Conservation (phyloP, 2,888 invertebrate genomes). For the Dynastes maya region DNA sequence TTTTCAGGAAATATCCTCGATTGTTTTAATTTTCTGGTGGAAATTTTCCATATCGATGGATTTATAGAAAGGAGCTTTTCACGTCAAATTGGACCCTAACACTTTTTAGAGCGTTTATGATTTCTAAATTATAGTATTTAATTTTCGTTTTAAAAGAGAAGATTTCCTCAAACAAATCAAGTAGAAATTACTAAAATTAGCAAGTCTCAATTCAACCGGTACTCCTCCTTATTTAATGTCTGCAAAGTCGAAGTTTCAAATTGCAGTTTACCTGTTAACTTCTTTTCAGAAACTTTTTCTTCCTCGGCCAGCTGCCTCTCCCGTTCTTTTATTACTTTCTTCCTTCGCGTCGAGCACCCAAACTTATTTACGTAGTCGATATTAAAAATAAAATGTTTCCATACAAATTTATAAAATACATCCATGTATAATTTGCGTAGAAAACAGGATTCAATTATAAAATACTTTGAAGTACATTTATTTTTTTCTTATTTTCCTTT, state of each 20-base stretch:
- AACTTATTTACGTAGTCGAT: conserved; percentile 4
- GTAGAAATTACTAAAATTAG: conserved; percentile 55
- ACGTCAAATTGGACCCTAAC: too few relatives aligned
- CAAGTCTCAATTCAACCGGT: conserved; percentile 25
- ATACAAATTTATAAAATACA: neutral
- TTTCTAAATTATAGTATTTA: conserved; percentile 53
- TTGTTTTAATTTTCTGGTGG: too few relatives aligned
- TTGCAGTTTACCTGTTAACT: conserved; percentile 62
- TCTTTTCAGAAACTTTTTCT: conserved; percentile 53
- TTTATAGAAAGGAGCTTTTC: too few relatives aligned
- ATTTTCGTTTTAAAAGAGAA: conserved; percentile 43
- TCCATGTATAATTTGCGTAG: neutral
- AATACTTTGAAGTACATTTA: too few relatives aligned
- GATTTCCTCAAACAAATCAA: conserved; percentile 54
- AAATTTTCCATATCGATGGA: too few relatives aligned
- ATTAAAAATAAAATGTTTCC: conserved; percentile 5
- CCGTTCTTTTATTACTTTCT: conserved; percentile 20
- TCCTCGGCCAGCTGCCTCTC: neutral
- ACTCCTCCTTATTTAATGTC: conserved; percentile 48
- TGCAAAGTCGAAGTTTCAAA: conserved; percentile 59
- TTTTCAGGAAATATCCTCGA: too few relatives aligned
- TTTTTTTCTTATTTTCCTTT: conserved; percentile 3
- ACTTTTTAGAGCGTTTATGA: neutral
- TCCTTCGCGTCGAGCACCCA: conserved; percentile 20
- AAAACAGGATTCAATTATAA: neutral